These are phyloP conservation scores for Trachelipus rathkii DNA, from an alignment of 1,140 invertebrate genomes.

Conservation along the genomic window DNA sequence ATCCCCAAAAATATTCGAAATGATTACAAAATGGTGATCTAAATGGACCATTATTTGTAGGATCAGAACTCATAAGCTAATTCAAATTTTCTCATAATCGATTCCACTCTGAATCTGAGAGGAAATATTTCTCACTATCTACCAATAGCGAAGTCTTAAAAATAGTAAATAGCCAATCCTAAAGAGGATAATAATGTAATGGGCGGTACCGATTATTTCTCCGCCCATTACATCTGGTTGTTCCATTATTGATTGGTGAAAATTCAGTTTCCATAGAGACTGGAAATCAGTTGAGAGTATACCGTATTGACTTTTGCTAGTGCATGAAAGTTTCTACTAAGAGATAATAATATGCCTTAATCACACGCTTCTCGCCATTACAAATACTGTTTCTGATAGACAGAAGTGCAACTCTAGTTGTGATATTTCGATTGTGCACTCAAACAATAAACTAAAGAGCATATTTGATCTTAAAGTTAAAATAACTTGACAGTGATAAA, in stretches of 20 bases:
- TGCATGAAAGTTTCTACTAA: background rate
- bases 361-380: background rate
- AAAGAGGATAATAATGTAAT: background rate
- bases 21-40: slow-evolving; percentile 10
- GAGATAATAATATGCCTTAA: slow-evolving; percentile 7
- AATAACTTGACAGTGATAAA: no score
- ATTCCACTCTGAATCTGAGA: slow-evolving; percentile 1
- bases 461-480: no score
- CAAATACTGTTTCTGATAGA: no score
- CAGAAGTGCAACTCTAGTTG: no score
- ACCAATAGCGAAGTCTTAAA: background rate
- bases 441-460: no score
- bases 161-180: background rate
- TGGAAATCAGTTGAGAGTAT: background rate
- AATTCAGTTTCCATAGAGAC: slow-evolving; percentile 6
- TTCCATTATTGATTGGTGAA: slow-evolving; percentile 8
- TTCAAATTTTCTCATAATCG: slow-evolving; percentile 10
- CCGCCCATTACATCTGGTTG: background rate
- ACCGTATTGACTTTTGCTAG: background rate
- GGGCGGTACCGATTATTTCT: background rate
- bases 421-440: no score
- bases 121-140: background rate
- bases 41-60: slow-evolving; percentile 16
- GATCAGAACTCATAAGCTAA: slow-evolving; percentile 7
- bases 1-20: slow-evolving; percentile 1